Conservation (phyloP, 1,140 invertebrate genomes). For the Drosophila varians region DNA sequence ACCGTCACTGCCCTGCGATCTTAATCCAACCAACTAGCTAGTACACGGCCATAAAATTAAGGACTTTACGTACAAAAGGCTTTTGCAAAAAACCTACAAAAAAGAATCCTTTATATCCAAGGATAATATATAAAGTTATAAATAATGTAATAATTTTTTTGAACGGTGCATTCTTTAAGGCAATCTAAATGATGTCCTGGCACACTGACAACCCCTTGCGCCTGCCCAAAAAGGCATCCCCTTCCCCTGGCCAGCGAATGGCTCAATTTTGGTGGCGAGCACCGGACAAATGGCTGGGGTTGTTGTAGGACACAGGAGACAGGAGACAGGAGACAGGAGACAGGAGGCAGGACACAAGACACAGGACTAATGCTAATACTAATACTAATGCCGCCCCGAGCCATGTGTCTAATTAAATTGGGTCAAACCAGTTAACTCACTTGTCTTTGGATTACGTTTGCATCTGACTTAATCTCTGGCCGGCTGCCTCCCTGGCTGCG, state of each 20-base stretch:
- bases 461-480: constrained; percentile 70
- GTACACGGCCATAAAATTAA: constrained; percentile 4
- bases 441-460: constrained; percentile 78
- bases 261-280: constrained; percentile 63
- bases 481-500: constrained; percentile 11
- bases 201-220: constrained; percentile 27
- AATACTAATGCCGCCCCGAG: constrained; percentile 17
- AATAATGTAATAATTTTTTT: background rate
- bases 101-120: background rate
- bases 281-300: constrained; percentile 63
- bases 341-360: too few relatives aligned
- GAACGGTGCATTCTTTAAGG: background rate
- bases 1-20: background rate
- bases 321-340: too few relatives aligned
- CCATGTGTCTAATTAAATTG: constrained; percentile 76
- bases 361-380: constrained; percentile 47
- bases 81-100: background rate
- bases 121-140: background rate
- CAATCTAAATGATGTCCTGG: constrained; percentile 18
- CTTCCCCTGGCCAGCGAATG: constrained; percentile 7
- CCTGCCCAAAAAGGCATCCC: background rate
- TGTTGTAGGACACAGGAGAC: too few relatives aligned
- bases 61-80: background rate
- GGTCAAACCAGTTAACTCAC: constrained; percentile 78
- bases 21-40: constrained; percentile 47